Evolutionary conservation across 2,888 invertebrate genomes (phyloP).

Genomic region (Charanyca ferruginea): DNA sequence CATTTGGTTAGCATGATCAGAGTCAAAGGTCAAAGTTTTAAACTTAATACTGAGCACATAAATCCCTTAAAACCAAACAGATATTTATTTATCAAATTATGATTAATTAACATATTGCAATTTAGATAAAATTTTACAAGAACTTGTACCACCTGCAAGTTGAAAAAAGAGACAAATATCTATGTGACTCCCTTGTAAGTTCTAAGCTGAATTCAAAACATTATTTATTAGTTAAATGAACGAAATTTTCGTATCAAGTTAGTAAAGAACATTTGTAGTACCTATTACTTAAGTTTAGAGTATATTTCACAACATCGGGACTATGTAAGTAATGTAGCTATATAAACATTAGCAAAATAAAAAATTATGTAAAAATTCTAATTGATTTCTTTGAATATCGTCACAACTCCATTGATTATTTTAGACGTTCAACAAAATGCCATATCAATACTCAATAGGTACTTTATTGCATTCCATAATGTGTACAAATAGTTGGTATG

Average conservation of each 20-base stretch:
- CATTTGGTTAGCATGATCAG: background rate
- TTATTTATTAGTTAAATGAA: conserved; percentile 46
- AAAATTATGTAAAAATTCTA: background rate
- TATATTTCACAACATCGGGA: conserved; percentile 78
- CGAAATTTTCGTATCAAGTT: conserved; percentile 58
- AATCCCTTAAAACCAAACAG: conserved; percentile 6
- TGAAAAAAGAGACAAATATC: background rate
- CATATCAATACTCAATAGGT: too few species aligned
- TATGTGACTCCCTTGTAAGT: conserved; percentile 5
- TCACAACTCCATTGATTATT: background rate
- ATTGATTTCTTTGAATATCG: background rate
- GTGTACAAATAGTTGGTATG: too few species aligned
- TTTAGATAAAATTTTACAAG: background rate
- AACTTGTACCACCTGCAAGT: background rate
- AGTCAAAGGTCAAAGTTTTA: background rate
- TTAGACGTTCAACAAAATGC: too few species aligned
- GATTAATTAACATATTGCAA: background rate
- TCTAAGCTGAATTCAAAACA: conserved; percentile 44
- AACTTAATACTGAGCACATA: conserved; percentile 32
- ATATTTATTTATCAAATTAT: background rate
- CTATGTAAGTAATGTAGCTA: too few species aligned
- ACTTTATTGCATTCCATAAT: too few species aligned
- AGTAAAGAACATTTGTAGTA: conserved; percentile 64
- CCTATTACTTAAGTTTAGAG: conserved; percentile 62
- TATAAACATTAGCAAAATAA: conserved; percentile 59